These are phyloP conservation scores for Tetramorium bicarinatum DNA, from an alignment of 2,888 invertebrate genomes.

Conservation along the genomic window DNA sequence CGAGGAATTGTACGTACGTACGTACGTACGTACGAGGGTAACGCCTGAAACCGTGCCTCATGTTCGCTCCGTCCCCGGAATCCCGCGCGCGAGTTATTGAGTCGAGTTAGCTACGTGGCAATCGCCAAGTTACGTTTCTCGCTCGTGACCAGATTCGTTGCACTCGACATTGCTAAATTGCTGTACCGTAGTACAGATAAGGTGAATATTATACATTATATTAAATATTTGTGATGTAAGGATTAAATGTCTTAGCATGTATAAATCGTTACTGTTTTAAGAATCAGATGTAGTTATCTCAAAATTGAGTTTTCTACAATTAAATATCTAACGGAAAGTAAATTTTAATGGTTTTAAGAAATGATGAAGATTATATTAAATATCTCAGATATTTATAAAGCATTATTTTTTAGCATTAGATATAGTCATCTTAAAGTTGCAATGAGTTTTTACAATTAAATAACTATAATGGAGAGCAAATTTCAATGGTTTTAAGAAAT, in stretches of 20 bases:
- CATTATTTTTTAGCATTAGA: no score
- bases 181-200: background rate
- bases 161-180: background rate
- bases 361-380: background rate
- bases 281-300: background rate
- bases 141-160: background rate
- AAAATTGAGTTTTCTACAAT: background rate
- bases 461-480: no score
- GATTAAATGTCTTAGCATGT: background rate
- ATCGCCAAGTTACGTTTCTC: background rate
- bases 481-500: no score
- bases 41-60: conserved; percentile 1
- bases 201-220: background rate
- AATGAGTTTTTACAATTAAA: background rate
- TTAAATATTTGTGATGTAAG: background rate
- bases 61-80: conserved; percentile 13
- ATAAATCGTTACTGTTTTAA: background rate
- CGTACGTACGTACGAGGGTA: conserved; percentile 15
- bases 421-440: background rate
- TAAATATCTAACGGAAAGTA: background rate
- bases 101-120: background rate
- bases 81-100: background rate
- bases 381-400: no score
- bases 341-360: background rate
- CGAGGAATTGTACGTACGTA: background rate